Evolutionary conservation across 1,140 invertebrate genomes (phyloP).

Genomic region (Drosophila nannoptera): DNA sequence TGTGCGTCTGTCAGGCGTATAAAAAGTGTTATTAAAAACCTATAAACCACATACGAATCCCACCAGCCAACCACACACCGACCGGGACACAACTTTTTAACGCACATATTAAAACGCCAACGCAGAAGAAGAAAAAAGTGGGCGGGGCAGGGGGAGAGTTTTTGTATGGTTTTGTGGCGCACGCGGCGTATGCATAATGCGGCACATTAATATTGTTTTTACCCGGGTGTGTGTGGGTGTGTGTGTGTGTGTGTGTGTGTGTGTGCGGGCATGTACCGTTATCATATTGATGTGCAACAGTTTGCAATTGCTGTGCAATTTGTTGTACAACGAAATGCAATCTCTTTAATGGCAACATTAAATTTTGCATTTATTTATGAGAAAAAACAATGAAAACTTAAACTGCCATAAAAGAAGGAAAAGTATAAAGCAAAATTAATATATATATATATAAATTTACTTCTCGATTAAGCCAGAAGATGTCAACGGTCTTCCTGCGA

Average conservation of each 20-base stretch:
- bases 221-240: neutral
- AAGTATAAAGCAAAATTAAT: neutral
- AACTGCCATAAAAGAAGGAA: conserved; percentile 30
- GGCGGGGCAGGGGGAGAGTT: neutral
- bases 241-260: neutral
- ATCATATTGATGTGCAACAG: conserved; percentile 68
- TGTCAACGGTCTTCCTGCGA: neutral
- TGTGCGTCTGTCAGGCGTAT: conserved; percentile 29
- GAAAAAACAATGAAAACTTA: conserved; percentile 26
- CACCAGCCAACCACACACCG: conserved; percentile 1
- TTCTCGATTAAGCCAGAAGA: neutral
- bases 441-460: too few relatives aligned
- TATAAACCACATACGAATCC: conserved; percentile 53
- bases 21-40: conserved; percentile 74
- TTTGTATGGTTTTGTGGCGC: conserved; percentile 30
- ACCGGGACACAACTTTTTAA: conserved; percentile 38
- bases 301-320: conserved; percentile 55
- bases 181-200: conserved; percentile 50
- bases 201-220: conserved; percentile 60
- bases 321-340: conserved; percentile 35
- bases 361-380: conserved; percentile 60
- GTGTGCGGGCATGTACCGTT: neutral
- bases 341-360: conserved; percentile 54
- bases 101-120: conserved; percentile 65
- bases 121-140: conserved; percentile 17